Conservation (phyloP, 2,113 vertebrate genomes). For the Coptodon rendalli region DNA sequence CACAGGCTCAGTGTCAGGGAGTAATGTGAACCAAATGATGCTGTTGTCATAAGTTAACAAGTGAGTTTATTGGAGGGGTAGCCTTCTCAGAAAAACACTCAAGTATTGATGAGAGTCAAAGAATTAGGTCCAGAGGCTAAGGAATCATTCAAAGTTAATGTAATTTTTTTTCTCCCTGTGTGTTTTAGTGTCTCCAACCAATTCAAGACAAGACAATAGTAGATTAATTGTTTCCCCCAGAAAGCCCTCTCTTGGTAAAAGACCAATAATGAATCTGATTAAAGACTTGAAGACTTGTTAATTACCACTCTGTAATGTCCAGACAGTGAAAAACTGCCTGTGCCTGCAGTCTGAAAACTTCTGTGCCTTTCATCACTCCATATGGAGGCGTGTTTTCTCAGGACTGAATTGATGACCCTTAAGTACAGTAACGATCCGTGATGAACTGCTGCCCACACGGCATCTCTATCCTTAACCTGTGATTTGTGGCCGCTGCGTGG, state of each 20-base stretch:
- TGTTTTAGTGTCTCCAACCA: not conserved
- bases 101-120: conserved; percentile 9
- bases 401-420: conserved; percentile 4
- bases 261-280: conserved; percentile 55
- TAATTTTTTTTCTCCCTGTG: not conserved
- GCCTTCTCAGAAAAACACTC: not conserved
- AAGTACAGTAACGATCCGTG: conserved; percentile 24
- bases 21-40: not conserved
- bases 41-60: not conserved
- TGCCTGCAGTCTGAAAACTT: conserved; percentile 7
- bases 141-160: not conserved
- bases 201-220: conserved; percentile 3
- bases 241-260: conserved; percentile 39
- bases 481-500: not conserved
- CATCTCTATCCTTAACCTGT: conserved; percentile 8
- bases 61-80: not conserved
- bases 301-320: conserved; percentile 28
- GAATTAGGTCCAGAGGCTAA: not conserved
- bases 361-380: not conserved
- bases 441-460: not conserved
- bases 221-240: conserved; percentile 44
- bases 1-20: not conserved
- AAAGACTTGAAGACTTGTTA: conserved; percentile 43
- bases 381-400: not conserved
- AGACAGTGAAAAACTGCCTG: conserved; percentile 29